A percentile compares a stretch with the other conserved stretches of the same genome.
Evolutionary conservation across 2,888 invertebrate species (phyloP).

Genomic region (Lasioglossum zephyrum): DNA sequence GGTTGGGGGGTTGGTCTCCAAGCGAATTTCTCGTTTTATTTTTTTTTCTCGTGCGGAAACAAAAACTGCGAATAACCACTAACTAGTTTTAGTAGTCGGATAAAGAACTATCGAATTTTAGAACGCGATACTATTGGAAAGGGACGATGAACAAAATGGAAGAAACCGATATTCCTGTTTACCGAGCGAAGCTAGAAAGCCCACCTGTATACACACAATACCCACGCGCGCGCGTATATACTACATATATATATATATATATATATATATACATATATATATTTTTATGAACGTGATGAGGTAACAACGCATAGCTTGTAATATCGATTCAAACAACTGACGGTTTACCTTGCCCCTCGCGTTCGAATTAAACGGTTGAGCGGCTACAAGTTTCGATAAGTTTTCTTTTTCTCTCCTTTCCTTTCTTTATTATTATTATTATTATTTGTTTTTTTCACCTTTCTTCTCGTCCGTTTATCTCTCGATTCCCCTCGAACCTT

Average conservation of each 20-base stretch:
- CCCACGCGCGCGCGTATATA: constrained; percentile 66
- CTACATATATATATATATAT: constrained; percentile 76
- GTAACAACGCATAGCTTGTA: constrained; percentile 82
- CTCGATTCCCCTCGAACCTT: constrained; percentile 21
- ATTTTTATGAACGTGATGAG: constrained; percentile 84
- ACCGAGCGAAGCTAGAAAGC: constrained; percentile 71
- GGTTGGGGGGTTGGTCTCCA: constrained; percentile 51
- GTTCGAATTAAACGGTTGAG: constrained; percentile 76
- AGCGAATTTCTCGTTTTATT: constrained; percentile 64
- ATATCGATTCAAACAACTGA: constrained; percentile 77
- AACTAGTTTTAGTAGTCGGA: constrained; percentile 16
- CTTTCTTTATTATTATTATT: constrained; percentile 43
- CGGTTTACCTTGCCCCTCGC: constrained; percentile 76
- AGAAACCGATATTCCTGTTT: constrained; percentile 55
- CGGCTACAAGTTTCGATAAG: constrained; percentile 69
- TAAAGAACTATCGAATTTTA: constrained; percentile 55
- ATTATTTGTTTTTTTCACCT: constrained; percentile 29
- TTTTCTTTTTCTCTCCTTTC: constrained; percentile 45
- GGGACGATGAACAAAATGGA: not conserved
- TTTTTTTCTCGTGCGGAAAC: constrained; percentile 32
- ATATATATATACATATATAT: constrained; percentile 43
- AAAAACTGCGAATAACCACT: constrained; percentile 29
- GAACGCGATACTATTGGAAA: constrained; percentile 34
- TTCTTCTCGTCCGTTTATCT: constrained; percentile 25
- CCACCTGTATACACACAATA: constrained; percentile 69